Base-by-base conservation (phyloP, 2,888 invertebrate species). In the Scaeva pyrastri region DNA sequence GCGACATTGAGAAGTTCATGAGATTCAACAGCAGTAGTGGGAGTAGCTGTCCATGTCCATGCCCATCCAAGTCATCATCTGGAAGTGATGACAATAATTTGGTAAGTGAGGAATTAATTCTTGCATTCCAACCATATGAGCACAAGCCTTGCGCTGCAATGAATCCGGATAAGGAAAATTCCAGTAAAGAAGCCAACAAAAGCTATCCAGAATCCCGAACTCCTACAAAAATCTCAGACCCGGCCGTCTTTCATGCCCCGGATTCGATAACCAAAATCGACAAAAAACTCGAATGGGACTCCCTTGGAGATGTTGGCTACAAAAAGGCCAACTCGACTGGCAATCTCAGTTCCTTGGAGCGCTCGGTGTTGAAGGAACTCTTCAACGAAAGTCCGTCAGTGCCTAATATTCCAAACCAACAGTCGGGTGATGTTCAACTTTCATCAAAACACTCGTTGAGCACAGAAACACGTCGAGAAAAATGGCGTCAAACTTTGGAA, bases 251-350 rank as follows among this genome's bases (percentile, higher is more conserved):
- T 31, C 7, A 12, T 48, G 16, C 48, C 10, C 96, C 97, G 1
- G 95, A 96, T 19, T 97, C 96, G 87, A 96, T 96, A 90, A 92
- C 95, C 0, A 95, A 96, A 68, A 96, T 96, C 0, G 95, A 90
- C 45, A 94, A 95, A 70, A 96, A 95, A 87, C 92, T 97, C 2
- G 97, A 97, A 93, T 97, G 97, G 97, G 97, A 97, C 91, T 97
- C 96, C 45, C 95, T 97, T 26, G 97, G 96, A 0, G 97, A 97
- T 93, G 96, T 97, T 56, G 97, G 97, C 0, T 97, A 97, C 91
- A 94, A 92, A 39, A 94, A 95, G 88, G 93, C 94, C 88, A 93
- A 93, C 89, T 94, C 94, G 16, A 93, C 93, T 31, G 94, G 94
- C 87, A 92, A 91, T 55, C 89, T 91, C 0, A 91, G 90, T 77